Conservation (phyloP, 2,888 invertebrate genomes). For the Seira musarum region DNA sequence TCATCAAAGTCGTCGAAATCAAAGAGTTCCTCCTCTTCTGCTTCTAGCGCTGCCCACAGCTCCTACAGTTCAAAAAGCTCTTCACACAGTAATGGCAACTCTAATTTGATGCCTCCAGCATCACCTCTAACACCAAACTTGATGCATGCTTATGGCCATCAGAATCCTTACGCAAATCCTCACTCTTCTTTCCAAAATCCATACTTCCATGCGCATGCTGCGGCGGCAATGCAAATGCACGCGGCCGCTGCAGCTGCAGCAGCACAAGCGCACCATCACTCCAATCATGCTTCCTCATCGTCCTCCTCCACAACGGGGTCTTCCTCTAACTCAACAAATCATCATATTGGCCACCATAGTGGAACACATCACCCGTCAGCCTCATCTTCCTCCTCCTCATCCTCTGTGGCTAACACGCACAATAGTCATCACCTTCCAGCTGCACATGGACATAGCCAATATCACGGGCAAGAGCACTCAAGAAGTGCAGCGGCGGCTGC, state of each 20-base stretch:
- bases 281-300: background rate
- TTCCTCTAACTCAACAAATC: background rate
- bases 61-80: background rate
- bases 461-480: conserved; percentile 35
- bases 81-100: background rate
- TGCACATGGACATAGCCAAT: conserved; percentile 31
- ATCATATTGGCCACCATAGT: background rate
- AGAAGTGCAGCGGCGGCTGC: conserved; percentile 19
- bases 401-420: conserved; percentile 11
- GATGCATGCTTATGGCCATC: conserved; percentile 46
- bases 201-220: conserved; percentile 29
- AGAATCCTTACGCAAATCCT: conserved; percentile 33
- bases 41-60: conserved; percentile 22
- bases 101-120: conserved; percentile 43
- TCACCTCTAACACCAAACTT: conserved; percentile 39
- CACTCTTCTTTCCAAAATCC: conserved; percentile 32
- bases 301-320: background rate
- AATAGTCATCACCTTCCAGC: background rate
- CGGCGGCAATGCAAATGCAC: conserved; percentile 49
- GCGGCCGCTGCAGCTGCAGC: conserved; percentile 34
- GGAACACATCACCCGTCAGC: conserved; percentile 10
- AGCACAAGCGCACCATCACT: conserved; percentile 40
- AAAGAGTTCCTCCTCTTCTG: conserved; percentile 15
- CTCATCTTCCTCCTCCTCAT: conserved; percentile 18
- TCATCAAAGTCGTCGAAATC: conserved; percentile 48